These are phyloP conservation scores for Pristionchus fissidentatus DNA, from an alignment of 2,888 invertebrate genomes.

Conservation along the genomic window DNA sequence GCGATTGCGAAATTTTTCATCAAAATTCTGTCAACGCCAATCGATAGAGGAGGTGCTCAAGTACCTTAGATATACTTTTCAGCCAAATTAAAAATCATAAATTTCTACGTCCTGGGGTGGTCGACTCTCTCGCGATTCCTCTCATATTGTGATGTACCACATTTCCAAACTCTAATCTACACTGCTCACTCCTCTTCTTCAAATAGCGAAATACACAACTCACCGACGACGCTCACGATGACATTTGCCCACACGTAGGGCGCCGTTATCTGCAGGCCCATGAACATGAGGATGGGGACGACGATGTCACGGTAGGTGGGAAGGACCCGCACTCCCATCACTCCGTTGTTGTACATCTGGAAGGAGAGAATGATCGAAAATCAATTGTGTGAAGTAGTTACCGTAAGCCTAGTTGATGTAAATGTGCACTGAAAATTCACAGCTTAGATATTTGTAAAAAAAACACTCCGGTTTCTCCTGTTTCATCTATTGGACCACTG, in stretches of 20 bases:
- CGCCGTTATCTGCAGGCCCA: conserved; percentile 90
- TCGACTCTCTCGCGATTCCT: neutral
- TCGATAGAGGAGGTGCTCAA: too few species aligned
- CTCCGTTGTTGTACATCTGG: conserved; percentile 89
- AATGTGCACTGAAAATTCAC: too few species aligned
- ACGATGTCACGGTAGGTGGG: conserved; percentile 87
- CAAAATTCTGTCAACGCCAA: too few species aligned
- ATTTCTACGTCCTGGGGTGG: neutral
- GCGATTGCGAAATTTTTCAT: too few species aligned
- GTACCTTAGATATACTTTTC: too few species aligned
- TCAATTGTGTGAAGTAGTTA: neutral
- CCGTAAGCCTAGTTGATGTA: neutral
- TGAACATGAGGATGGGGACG: conserved; percentile 88
- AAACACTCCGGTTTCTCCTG: neutral
- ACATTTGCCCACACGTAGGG: conserved; percentile 92
- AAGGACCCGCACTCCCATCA: conserved; percentile 90
- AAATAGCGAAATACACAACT: conserved; percentile 1
- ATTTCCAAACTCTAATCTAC: too few species aligned
- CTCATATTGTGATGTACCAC: too few species aligned
- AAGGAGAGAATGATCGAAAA: conserved; percentile 51
- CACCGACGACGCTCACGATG: conserved; percentile 67
- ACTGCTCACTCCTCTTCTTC: too few species aligned
- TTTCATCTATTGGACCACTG: too few species aligned
- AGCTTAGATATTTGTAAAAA: too few species aligned
- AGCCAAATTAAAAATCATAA: neutral